These are phyloP conservation scores for Bombus soroeensis DNA, from an alignment of 1,140 invertebrate genomes.

Conservation along the genomic window DNA sequence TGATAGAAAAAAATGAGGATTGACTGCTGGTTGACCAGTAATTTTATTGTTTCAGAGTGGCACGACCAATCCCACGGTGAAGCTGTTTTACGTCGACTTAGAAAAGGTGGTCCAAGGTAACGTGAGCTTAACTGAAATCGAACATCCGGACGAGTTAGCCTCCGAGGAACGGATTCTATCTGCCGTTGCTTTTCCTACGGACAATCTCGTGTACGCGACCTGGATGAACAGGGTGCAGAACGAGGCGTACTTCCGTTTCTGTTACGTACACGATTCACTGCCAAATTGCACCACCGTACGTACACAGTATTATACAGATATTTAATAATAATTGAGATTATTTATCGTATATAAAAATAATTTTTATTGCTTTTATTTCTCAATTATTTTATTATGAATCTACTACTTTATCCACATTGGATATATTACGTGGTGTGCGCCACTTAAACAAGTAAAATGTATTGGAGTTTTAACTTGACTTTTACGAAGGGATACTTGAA, in stretches of 20 bases:
- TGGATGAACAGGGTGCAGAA: constrained; percentile 96
- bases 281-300: constrained; percentile 82
- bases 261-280: constrained; percentile 79
- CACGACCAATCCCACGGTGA: constrained; percentile 89
- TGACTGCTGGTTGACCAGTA: background rate
- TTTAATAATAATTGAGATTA: background rate
- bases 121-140: constrained; percentile 82
- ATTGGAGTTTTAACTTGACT: too few species aligned
- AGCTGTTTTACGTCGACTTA: constrained; percentile 87
- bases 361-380: too few species aligned
- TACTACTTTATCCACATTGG: too few species aligned
- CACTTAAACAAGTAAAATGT: too few species aligned
- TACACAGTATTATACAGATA: constrained; percentile 14
- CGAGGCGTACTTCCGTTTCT: constrained; percentile 84
- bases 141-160: constrained; percentile 73
- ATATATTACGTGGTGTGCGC: too few species aligned
- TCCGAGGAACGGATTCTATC: constrained; percentile 87
- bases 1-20: too few species aligned
- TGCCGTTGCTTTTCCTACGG: constrained; percentile 90
- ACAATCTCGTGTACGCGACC: constrained; percentile 87
- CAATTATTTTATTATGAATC: too few species aligned
- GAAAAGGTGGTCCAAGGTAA: constrained; percentile 74
- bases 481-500: too few species aligned
- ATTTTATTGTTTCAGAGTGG: constrained; percentile 85
- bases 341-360: too few species aligned